Evolutionary conservation across 2,797 vertebrate genomes (phyloP).

Genomic region (Pyrocephalus nanus): DNA sequence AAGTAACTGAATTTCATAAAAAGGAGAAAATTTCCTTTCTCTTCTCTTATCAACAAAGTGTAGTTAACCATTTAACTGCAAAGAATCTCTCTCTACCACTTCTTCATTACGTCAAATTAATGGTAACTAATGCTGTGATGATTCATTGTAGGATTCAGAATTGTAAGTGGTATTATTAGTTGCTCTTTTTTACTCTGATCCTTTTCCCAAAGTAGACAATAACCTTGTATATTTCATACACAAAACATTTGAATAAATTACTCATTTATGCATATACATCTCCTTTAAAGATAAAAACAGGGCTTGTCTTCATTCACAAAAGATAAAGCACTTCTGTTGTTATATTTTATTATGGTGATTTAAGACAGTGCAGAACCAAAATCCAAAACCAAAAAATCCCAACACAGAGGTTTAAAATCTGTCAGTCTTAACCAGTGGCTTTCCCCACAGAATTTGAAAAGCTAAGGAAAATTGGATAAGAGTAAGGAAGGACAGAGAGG

Average conservation of each 20-base stretch:
- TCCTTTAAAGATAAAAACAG: constrained; percentile 51
- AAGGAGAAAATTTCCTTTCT: not conserved
- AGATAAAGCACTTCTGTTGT: not conserved
- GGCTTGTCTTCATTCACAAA: constrained; percentile 53
- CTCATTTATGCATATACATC: constrained; percentile 9
- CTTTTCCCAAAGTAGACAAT: constrained; percentile 22
- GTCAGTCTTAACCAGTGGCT: not conserved
- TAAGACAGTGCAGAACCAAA: constrained; percentile 10
- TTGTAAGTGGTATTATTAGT: constrained; percentile 15
- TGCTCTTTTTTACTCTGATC: constrained; percentile 6
- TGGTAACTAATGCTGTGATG: not conserved
- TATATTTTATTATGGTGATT: not conserved
- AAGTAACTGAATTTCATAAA: not conserved
- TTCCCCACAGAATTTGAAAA: not conserved
- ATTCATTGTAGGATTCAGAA: constrained; percentile 32
- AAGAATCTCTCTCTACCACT: not conserved
- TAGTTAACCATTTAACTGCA: not conserved
- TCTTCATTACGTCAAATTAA: constrained; percentile 31
- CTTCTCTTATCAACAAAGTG: not conserved
- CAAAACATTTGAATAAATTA: constrained; percentile 63
- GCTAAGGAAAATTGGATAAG: not conserved
- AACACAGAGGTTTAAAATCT: not conserved
- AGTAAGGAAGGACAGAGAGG: not conserved
- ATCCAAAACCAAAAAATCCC: not conserved
- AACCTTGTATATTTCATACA: not conserved